Conservation (phyloP, 2,113 vertebrate genomes). For the Geococcyx californianus region DNA sequence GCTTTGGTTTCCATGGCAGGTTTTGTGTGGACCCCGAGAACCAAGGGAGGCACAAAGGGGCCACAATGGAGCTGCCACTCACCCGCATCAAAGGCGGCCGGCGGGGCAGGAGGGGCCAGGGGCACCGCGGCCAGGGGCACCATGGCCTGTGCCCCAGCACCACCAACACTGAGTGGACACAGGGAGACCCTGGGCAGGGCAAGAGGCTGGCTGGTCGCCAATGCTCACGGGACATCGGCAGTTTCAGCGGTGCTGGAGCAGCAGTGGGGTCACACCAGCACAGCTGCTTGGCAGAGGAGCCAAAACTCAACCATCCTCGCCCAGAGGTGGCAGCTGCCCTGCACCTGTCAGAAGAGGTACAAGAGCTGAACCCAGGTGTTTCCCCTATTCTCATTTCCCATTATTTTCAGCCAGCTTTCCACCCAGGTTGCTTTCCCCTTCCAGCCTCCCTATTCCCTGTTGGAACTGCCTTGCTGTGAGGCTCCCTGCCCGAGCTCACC, state of each 20-base stretch:
- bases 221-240: rapidly evolving
- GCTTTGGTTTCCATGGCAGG: conserved; percentile 64
- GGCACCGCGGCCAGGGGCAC: not conserved
- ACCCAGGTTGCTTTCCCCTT: not conserved
- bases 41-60: conserved; percentile 51
- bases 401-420: not conserved
- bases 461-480: rapidly evolving
- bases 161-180: rapidly evolving
- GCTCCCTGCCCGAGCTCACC: not conserved
- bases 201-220: rapidly evolving
- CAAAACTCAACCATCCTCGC: rapidly evolving
- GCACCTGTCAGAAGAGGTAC: not conserved
- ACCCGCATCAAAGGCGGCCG: conserved; percentile 46
- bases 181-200: not conserved
- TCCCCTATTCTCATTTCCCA: not conserved
- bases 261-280: rapidly evolving
- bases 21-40: conserved; percentile 30
- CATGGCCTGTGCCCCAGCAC: not conserved
- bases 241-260: not conserved
- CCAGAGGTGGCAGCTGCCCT: not conserved
- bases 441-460: not conserved
- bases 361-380: not conserved
- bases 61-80: conserved; percentile 53
- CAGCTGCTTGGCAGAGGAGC: rapidly evolving
- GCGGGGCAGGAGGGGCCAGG: not conserved